Base-by-base conservation (phyloP, 2,888 invertebrate species). In the Lapara coniferarum region DNA sequence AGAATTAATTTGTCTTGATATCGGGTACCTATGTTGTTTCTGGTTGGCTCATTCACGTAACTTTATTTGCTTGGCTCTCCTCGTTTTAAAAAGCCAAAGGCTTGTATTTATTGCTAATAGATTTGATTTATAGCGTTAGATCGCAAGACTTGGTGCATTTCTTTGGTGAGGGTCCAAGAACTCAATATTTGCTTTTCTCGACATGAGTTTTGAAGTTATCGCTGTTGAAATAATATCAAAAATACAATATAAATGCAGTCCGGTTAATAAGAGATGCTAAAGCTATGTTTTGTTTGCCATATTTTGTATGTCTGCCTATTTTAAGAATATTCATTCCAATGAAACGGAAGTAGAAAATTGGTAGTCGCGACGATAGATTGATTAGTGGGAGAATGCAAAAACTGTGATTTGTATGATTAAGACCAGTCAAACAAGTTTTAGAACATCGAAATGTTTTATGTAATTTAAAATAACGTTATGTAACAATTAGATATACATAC, bases 331-430 rank as follows among this genome's bases (percentile, higher is more conserved):
- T 88, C 90, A 92, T 92, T 92, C 92, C 92, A 91, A 81, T 87
- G 81, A 85, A 83, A 80, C 85, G 83, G 87, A 86, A 83, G 82
- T 89, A 90, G 86, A 81, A 83, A 89, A 87, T 86, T 88, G 86
- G 84, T 91, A 90, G 92, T 87, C 85, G 89, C 85, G 90, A 87
- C 85, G 91, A 86, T 92, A 92, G 88, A 82, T 92, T 89, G 88
- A 82, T 92, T 89, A 89, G 87, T 92, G 92, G 90, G 78, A 85
- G 91, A 92, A 92, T 91, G 91, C 90, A 91, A 92, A 86, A 91
- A 91, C 92, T 93, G 93, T 93, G 93, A 93, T 93, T 91, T 86
- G 91, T 93, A 92, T 85, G 91, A 91, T 90, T 93, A 93, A 93
- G 93, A 93, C 90, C 93, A 92, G 92, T 93, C 92, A 92, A 85